Base-by-base conservation (phyloP, 2,888 invertebrate species). In the Osmoderma eremita region DNA sequence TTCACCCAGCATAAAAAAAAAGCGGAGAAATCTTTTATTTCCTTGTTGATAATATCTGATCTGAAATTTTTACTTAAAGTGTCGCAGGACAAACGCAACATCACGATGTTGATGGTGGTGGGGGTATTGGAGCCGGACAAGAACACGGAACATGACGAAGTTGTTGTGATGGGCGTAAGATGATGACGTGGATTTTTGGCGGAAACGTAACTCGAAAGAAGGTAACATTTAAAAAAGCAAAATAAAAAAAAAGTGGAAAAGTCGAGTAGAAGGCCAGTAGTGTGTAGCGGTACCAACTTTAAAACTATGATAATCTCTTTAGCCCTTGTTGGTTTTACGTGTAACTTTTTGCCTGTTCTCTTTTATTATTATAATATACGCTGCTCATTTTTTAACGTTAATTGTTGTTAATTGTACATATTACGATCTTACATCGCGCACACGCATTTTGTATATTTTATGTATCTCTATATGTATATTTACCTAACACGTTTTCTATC, bases 11-110 rank as follows among this genome's bases (percentile, higher is more conserved):
- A n/a, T n/a, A 73, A 17, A 58, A 58, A 10, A n/a, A 41, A 41
- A 58, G 30, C 22, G 45, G 15, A 49, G n/a, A 58, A 45, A 56
- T 30, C 24, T 24, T 24, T 45, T 61, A 45, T 61, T 77, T 30
- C 10, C 6, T 30, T 2, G 5, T 30, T 30, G 30, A 8, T 30
- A 30, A 30, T 30, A 30, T 30, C 77, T 79, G 75, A 78, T 78
- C 75, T 76, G 76, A 77, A 76, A 78, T 77, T 79, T 61, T 79
- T 79, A 75, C 75, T 79, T 80, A 74, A 80, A 80, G 79, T 79
- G 77, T 76, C 75, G 75, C 75, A 76, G 77, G 74, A 24, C 24
- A 69, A 56, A 48, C 49, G 71, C 15, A 41, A 3, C 39, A 56
- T 39, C 39, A 36, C 22, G 56, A 56, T 56, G 54, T 20, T 54